Base-by-base conservation (phyloP, 2,113 vertebrate species). In the Anoplopoma fimbria region DNA sequence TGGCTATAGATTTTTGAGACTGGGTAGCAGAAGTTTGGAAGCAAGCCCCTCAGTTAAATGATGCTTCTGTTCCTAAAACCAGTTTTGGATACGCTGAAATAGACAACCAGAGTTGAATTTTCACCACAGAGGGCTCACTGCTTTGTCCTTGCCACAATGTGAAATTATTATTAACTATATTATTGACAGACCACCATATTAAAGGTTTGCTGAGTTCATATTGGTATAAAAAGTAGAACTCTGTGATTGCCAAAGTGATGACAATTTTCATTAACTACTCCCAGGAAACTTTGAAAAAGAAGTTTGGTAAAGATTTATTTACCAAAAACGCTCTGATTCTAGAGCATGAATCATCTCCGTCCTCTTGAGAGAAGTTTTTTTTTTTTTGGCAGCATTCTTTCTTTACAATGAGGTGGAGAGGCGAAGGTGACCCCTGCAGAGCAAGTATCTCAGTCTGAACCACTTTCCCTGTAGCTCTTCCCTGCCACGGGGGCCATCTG, bases 351-450 rank as follows among this genome's bases (percentile, higher is more conserved):
- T 62, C 55, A 71, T 63, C 53, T 33, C 13, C 2, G 10, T 63
- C 63, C 75, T 69, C 74, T 61, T 25, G 27, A 67, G 61, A 71
- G n/a, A 27, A 55, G 5, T n/a, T 51, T 69, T n/a, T 62, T 31
- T 42, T 47, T 73, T 67, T 25, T 61, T 85, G 83, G 63, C 90
- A 86, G 60, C 53, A 68, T 86, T 85, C 57, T 69, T 85, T 85
- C 71, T 60, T 79, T 71, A 69, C 85, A 82, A 53, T 76, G 55
- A 80, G 84, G 57, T 71, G 84, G 79, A 87, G 72, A 89, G 81
- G 88, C 70, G 81, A 94, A 94, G 92, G 91, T 94, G 91, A 95
- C 93, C 94, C 88, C 86, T 83, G 75, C 70, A 70, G 82, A 88
- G 91, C 83, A 89, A 82, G 86, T 89, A 79, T 89, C 86, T 89